phyloP scores from a whole-genome alignment of 2,797 vertebrate genomes.

The Carcharodon carcharias region DNA sequence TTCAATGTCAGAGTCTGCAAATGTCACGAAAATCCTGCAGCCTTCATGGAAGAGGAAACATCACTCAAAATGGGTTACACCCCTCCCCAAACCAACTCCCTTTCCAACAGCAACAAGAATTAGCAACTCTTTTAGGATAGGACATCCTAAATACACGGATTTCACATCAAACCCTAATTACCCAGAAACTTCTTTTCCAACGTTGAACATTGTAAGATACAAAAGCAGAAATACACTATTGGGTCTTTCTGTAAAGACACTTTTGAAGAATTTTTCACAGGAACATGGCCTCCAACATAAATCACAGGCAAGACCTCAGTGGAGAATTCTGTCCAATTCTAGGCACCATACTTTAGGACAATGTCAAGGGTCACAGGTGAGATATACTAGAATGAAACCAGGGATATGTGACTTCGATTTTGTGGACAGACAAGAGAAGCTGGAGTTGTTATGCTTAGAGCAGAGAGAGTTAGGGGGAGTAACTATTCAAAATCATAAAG shows the following conservation, averaged over 20 bases:
- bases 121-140: background rate
- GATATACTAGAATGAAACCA: background rate
- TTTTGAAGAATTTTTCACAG: background rate
- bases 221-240: background rate
- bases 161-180: background rate
- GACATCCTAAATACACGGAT: background rate
- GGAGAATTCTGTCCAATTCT: background rate
- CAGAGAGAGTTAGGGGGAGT: background rate
- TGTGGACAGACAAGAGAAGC: background rate
- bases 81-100: background rate
- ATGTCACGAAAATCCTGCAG: conserved; percentile 17
- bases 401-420: background rate
- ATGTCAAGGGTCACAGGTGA: background rate
- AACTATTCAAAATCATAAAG: background rate
- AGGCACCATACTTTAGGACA: background rate
- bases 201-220: background rate
- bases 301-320: background rate
- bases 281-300: background rate
- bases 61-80: background rate
- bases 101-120: background rate
- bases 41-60: background rate
- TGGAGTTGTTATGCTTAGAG: background rate
- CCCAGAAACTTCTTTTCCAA: background rate
- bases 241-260: background rate
- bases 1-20: background rate